Conservation (phyloP, 2,888 invertebrate species). For the Yponomeuta evonymella region DNA sequence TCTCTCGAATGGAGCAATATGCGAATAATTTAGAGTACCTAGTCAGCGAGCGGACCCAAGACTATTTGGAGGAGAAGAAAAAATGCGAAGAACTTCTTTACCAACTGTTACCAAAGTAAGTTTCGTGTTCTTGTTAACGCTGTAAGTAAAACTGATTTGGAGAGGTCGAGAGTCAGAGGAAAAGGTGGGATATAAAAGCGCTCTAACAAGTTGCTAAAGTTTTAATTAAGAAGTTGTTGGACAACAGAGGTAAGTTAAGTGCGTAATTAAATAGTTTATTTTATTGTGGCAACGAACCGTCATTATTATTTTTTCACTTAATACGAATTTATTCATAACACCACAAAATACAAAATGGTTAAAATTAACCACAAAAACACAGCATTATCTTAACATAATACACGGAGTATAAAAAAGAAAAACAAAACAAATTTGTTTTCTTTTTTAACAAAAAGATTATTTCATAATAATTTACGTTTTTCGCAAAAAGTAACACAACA, state of each 20-base stretch:
- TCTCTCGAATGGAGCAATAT: slow-evolving; percentile 99
- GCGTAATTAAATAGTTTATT: no score
- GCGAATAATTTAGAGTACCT: slow-evolving; percentile 98
- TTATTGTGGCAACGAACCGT: no score
- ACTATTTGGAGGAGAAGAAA: slow-evolving; percentile 98
- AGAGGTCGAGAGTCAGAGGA: not conserved
- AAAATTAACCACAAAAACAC: no score
- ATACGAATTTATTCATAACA: no score
- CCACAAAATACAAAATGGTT: no score
- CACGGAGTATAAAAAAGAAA: no score
- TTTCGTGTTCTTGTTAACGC: not conserved
- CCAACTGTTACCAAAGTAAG: slow-evolving; percentile 92
- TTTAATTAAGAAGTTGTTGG: not conserved
- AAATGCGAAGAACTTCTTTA: slow-evolving; percentile 98
- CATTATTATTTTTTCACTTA: no score
- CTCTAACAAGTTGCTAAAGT: not conserved
- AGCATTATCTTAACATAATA: no score
- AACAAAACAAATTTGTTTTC: no score
- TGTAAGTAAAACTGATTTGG: not conserved
- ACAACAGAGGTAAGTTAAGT: not conserved
- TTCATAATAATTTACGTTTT: no score
- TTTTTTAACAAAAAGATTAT: no score
- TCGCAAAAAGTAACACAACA: no score
- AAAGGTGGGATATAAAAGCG: not conserved
- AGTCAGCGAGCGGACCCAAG: slow-evolving; percentile 97